These are phyloP conservation scores for Brachyhypopomus occidentalis DNA, from an alignment of 2,113 vertebrate species.

Conservation along the genomic window DNA sequence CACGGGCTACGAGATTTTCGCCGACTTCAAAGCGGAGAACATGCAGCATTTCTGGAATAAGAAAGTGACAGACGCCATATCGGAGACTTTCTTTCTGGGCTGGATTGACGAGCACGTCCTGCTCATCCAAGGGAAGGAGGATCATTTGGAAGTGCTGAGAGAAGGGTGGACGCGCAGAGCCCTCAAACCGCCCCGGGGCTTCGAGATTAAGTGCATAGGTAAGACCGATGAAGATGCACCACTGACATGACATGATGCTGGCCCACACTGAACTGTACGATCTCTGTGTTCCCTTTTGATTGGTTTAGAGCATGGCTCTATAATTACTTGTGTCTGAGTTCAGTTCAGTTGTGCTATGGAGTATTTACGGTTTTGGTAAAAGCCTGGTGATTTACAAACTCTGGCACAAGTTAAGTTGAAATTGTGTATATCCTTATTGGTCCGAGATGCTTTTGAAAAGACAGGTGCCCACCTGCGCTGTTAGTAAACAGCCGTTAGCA, in stretches of 20 bases:
- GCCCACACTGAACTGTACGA: neutral
- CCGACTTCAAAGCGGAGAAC: conserved; percentile 92
- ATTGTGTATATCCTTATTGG: too few species aligned
- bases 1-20: conserved; percentile 90
- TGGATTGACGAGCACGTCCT: conserved; percentile 93
- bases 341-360: too few species aligned
- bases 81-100: conserved; percentile 90
- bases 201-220: conserved; percentile 89
- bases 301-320: too few species aligned
- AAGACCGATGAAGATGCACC: conserved; percentile 47
- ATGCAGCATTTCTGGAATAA: conserved; percentile 95
- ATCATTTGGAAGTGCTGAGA: conserved; percentile 88
- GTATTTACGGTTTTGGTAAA: too few species aligned
- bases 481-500: too few species aligned
- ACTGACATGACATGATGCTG: neutral
- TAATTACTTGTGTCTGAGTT: too few species aligned
- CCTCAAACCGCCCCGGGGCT: conserved; percentile 85
- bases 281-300: too few species aligned
- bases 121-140: conserved; percentile 88
- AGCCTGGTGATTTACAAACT: too few species aligned
- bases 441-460: too few species aligned
- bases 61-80: conserved; percentile 84
- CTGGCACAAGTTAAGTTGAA: too few species aligned
- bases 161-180: conserved; percentile 88
- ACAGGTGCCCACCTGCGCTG: too few species aligned